A percentile compares a stretch with the other conserved stretches of the same genome.
Evolutionary conservation across 2,888 invertebrate species (phyloP).

Genomic region (Volucella zonaria): DNA sequence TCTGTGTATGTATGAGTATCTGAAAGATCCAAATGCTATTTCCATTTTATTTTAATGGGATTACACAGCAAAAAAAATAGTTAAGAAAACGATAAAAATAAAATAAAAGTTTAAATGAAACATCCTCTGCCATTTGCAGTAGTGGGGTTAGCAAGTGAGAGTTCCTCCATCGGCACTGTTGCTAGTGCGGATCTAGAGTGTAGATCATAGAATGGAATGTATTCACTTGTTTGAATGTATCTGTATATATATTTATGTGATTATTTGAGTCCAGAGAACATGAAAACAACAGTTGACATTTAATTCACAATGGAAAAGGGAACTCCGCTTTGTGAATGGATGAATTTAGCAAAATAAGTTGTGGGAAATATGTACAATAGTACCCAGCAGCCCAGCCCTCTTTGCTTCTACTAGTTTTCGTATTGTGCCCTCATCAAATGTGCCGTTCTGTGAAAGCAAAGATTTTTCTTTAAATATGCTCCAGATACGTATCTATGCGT

Average conservation of each 20-base stretch:
- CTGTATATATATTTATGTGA: constrained; percentile 47
- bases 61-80: constrained; percentile 28
- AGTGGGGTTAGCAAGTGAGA: constrained; percentile 40
- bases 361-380: constrained; percentile 3
- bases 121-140: constrained; percentile 36
- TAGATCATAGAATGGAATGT: constrained; percentile 31
- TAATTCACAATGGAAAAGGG: constrained; percentile 52
- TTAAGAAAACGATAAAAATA: constrained; percentile 23
- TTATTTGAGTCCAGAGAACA: constrained; percentile 53
- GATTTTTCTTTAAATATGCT: constrained; percentile 60
- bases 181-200: not conserved
- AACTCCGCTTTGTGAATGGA: constrained; percentile 51
- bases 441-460: constrained; percentile 13
- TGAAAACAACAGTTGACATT: constrained; percentile 63
- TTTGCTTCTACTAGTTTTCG: too few relatives aligned
- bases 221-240: not conserved
- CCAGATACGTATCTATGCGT: constrained; percentile 71
- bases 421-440: constrained; percentile 2
- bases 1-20: constrained; percentile 16
- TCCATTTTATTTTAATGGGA: constrained; percentile 58
- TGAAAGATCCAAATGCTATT: constrained; percentile 55
- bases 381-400: constrained; percentile 16
- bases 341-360: constrained; percentile 33
- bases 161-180: constrained; percentile 10
- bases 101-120: constrained; percentile 48